phyloP scores from a whole-genome alignment of 2,797 vertebrate genomes.

The Chloroceryle amazona region DNA sequence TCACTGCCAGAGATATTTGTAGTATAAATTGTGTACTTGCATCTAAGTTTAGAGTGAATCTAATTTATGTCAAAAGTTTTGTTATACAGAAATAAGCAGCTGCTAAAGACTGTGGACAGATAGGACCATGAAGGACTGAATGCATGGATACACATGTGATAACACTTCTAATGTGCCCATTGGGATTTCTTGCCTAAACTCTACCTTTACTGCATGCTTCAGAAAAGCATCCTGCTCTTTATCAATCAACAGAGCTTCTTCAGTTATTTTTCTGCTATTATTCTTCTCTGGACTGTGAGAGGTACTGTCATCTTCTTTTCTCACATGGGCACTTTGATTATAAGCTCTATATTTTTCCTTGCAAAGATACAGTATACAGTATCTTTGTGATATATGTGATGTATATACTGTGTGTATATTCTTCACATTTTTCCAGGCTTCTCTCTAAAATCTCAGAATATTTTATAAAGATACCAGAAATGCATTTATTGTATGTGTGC shows the following conservation, averaged over 20 bases:
- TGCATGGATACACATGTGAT: neutral
- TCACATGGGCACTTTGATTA: neutral
- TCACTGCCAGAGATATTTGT: slow-evolving; percentile 25
- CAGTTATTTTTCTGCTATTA: neutral
- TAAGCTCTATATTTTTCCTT: neutral
- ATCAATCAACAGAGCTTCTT: neutral
- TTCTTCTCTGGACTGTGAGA: neutral
- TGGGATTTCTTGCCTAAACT: neutral
- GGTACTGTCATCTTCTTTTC: neutral
- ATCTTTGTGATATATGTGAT: too few relatives aligned
- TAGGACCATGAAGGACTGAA: neutral
- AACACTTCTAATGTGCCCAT: neutral
- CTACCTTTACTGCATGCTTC: neutral
- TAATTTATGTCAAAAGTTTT: slow-evolving; percentile 56
- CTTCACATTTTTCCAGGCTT: neutral
- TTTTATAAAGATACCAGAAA: neutral
- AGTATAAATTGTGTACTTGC: neutral
- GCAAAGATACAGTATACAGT: neutral
- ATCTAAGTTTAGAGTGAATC: slow-evolving; percentile 42
- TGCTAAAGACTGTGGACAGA: slow-evolving; percentile 10
- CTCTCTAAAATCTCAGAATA: neutral
- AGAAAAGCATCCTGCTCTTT: neutral
- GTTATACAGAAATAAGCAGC: slow-evolving; percentile 41
- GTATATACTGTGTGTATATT: neutral
- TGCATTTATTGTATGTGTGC: neutral